Evolutionary conservation across 2,113 vertebrate genomes (phyloP).

Genomic region (Pardalotus punctatus): DNA sequence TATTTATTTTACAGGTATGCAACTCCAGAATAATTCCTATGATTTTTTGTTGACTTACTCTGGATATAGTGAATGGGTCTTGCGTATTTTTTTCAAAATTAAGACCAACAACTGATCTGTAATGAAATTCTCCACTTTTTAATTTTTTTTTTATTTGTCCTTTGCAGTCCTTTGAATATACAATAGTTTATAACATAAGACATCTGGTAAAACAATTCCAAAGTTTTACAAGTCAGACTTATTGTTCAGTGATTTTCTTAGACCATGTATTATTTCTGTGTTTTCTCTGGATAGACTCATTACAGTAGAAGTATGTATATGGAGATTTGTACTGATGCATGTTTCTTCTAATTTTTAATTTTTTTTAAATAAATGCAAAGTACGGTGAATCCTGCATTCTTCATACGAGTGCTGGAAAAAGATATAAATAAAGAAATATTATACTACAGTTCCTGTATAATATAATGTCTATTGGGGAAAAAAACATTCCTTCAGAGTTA

Average conservation of each 20-base stretch:
- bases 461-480: neutral
- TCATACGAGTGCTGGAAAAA: neutral
- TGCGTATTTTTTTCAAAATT: neutral
- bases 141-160: too few species aligned
- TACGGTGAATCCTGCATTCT: neutral
- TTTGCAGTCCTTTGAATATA: neutral
- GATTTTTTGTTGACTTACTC: neutral
- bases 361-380: neutral
- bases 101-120: neutral
- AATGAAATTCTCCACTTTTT: neutral
- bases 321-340: neutral
- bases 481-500: neutral
- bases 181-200: neutral
- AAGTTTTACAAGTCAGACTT: neutral
- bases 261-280: neutral
- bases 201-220: neutral
- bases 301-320: neutral
- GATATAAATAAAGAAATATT: neutral
- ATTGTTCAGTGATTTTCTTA: neutral
- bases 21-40: neutral
- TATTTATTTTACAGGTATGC: neutral
- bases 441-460: neutral
- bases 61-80: neutral
- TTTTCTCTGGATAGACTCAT: neutral
- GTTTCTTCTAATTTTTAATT: neutral